phyloP scores from a whole-genome alignment of 2,888 invertebrate genomes.

The Ischnus inquisitorius region DNA sequence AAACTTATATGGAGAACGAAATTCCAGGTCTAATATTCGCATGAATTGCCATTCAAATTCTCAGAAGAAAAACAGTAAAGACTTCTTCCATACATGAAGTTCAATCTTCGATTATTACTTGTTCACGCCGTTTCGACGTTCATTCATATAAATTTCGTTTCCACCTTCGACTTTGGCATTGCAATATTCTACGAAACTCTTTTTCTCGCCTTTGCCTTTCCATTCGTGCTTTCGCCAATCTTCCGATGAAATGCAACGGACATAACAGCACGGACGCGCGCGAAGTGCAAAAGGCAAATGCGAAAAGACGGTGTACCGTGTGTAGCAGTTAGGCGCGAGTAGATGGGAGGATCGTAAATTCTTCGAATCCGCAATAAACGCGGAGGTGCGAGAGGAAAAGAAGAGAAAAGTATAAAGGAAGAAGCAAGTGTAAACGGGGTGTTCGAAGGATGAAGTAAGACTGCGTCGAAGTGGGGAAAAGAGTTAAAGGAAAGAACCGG shows the following conservation, averaged over 20 bases:
- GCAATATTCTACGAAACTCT: background rate
- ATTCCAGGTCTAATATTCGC: too few relatives aligned
- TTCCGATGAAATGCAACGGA: slow-evolving; percentile 7
- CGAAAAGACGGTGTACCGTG: slow-evolving; percentile 16
- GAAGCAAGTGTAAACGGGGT: background rate
- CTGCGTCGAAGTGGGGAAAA: slow-evolving; percentile 49
- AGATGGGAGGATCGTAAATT: slow-evolving; percentile 76
- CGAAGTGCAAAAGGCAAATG: slow-evolving; percentile 70
- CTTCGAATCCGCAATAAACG: slow-evolving; percentile 73
- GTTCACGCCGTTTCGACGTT: too few relatives aligned
- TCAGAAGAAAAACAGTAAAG: too few relatives aligned
- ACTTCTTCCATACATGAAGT: too few relatives aligned
- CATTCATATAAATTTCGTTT: background rate
- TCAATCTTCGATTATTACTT: too few relatives aligned
- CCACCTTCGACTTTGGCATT: background rate
- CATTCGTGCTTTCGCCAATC: background rate
- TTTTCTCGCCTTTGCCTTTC: background rate
- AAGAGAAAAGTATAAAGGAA: slow-evolving; percentile 43
- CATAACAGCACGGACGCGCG: slow-evolving; percentile 27
- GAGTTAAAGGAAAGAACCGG: slow-evolving; percentile 14
- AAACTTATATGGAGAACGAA: too few relatives aligned
- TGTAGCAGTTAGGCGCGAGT: slow-evolving; percentile 10
- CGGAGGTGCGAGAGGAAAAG: slow-evolving; percentile 65
- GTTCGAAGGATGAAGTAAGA: slow-evolving; percentile 9
- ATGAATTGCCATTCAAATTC: too few relatives aligned